Conservation (phyloP, 2,888 invertebrate species). For the Drosophila greeni region DNA sequence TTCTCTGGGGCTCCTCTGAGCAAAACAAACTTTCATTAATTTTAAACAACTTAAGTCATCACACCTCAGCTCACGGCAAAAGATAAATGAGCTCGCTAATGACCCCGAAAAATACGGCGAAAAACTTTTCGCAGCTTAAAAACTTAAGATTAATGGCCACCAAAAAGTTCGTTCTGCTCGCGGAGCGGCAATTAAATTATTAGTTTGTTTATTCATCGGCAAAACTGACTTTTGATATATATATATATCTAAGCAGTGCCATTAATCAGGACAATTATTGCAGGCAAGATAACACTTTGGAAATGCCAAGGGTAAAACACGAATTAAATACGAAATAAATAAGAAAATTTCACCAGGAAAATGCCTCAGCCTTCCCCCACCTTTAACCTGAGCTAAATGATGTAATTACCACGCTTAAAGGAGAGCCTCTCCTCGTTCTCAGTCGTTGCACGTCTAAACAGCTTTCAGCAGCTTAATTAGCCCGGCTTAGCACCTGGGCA, state of each 20-base stretch:
- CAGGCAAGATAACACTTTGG: conserved; percentile 10
- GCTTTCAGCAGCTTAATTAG: conserved; percentile 32
- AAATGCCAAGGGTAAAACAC: conserved; percentile 8
- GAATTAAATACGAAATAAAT: conserved; percentile 1
- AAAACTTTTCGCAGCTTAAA: conserved; percentile 53
- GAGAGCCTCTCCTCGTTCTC: conserved; percentile 2
- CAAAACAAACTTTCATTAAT: conserved; percentile 60
- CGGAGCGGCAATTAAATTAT: conserved; percentile 37
- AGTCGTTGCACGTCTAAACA: conserved; percentile 35
- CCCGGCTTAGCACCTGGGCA: neutral
- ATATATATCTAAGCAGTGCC: conserved; percentile 8
- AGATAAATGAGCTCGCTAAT: conserved; percentile 67
- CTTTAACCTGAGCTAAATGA: conserved; percentile 5
- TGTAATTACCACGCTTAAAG: conserved; percentile 24
- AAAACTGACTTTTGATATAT: conserved; percentile 30
- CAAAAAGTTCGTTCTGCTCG: conserved; percentile 5
- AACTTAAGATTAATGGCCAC: conserved; percentile 60
- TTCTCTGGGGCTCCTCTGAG: neutral
- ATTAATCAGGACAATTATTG: conserved; percentile 26
- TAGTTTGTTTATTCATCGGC: conserved; percentile 30
- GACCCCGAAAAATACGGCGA: conserved; percentile 47
- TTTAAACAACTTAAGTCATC: conserved; percentile 54
- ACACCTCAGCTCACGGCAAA: conserved; percentile 30
- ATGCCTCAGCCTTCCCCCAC: neutral
- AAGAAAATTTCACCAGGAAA: neutral